phyloP scores from a whole-genome alignment of 2,888 invertebrate species.

The Trisateles emortualis region DNA sequence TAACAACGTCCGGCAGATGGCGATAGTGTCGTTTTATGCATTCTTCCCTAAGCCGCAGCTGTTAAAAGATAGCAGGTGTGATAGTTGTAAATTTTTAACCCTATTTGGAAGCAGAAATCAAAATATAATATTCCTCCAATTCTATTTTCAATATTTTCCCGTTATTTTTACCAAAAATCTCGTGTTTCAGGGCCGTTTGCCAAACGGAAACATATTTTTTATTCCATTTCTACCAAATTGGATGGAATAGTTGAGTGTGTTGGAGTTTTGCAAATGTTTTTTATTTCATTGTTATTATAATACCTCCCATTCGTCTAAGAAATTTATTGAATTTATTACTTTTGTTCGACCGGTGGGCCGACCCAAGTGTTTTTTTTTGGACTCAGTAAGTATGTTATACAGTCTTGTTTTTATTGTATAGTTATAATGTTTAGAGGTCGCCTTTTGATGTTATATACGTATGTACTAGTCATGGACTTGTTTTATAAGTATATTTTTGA shows the following conservation, averaged over 20 bases:
- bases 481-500: too few relatives aligned
- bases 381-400: constrained; percentile 30
- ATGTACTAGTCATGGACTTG: background rate
- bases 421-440: constrained; percentile 16
- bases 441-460: background rate
- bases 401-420: constrained; percentile 26
- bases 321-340: constrained; percentile 46
- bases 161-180: constrained; percentile 8
- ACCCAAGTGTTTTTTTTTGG: constrained; percentile 24
- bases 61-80: constrained; percentile 8
- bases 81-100: constrained; percentile 11
- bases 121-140: constrained; percentile 2
- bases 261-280: constrained; percentile 24
- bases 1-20: background rate
- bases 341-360: constrained; percentile 21
- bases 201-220: constrained; percentile 28
- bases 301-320: constrained; percentile 26
- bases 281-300: constrained; percentile 44
- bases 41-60: background rate
- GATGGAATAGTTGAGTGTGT: constrained; percentile 31
- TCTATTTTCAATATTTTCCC: background rate
- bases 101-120: constrained; percentile 2
- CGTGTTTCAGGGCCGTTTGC: background rate
- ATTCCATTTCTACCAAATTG: constrained; percentile 34
- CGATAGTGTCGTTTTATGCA: background rate